Percentiles rank a stretch among this genome's conserved stretches.
phyloP scores from a whole-genome alignment of 1,140 invertebrate genomes.

The Diachasmimorpha longicaudata region DNA sequence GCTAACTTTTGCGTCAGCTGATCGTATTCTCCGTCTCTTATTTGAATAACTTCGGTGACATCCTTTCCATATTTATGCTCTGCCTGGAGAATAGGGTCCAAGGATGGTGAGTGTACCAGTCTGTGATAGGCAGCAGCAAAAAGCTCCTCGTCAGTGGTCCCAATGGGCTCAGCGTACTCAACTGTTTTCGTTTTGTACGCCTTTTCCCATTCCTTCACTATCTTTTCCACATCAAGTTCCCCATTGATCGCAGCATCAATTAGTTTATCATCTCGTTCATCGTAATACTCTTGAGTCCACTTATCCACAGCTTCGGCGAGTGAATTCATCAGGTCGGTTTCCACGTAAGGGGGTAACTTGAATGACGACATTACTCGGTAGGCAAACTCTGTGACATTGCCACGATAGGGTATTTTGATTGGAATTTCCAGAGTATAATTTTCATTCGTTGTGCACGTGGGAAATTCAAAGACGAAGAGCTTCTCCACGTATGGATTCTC shows the following conservation, averaged over 20 bases:
- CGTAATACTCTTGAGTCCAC: slow-evolving; percentile 64
- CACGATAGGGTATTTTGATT: slow-evolving; percentile 67
- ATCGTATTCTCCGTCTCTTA: slow-evolving; percentile 70
- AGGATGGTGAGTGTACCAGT: slow-evolving; percentile 80
- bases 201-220: slow-evolving; percentile 74
- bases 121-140: slow-evolving; percentile 83
- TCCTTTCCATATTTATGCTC: slow-evolving; percentile 80
- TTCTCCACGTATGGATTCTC: slow-evolving; percentile 60
- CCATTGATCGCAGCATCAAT: slow-evolving; percentile 63
- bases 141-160: slow-evolving; percentile 76
- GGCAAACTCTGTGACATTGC: slow-evolving; percentile 69
- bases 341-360: slow-evolving; percentile 74
- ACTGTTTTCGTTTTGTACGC: slow-evolving; percentile 72
- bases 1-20: slow-evolving; percentile 70
- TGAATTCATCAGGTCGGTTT: slow-evolving; percentile 65
- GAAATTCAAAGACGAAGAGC: slow-evolving; percentile 66
- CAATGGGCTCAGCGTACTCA: slow-evolving; percentile 72
- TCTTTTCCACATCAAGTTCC: slow-evolving; percentile 69
- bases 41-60: slow-evolving; percentile 71
- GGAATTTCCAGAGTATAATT: slow-evolving; percentile 68
- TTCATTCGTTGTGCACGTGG: slow-evolving; percentile 67
- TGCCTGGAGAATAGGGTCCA: slow-evolving; percentile 78
- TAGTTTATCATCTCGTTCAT: slow-evolving; percentile 64
- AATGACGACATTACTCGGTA: slow-evolving; percentile 73
- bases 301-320: slow-evolving; percentile 61